Base-by-base conservation (phyloP, 2,888 invertebrate species). In the Nasonovia ribisnigri region DNA sequence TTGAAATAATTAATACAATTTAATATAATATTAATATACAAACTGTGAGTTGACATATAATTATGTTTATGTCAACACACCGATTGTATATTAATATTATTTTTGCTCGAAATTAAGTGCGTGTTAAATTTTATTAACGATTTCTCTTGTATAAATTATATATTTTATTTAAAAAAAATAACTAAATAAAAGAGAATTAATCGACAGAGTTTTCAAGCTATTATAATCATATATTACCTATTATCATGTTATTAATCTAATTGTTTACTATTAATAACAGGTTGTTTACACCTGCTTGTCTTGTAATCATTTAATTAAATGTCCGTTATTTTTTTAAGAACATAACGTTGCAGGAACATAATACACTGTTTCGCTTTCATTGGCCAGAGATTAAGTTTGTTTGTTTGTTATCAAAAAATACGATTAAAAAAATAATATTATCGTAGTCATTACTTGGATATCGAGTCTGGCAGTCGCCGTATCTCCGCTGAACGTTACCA, bases 401-500 rank as follows among this genome's bases (percentile, higher is more conserved):
- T 77, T 20, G 20, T 36, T 6, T 77, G n/a, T 2, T 77, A 77
- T 36, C 36, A 16, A 77, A 77, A 77, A 77, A 77, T 77, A 5
- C 20, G 36, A 36, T 36, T 20, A 77, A n/a, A 36, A 77, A 0
- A 77, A 77, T 11, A 84, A 86, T 86, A 86, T 4, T 51, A 20
- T 86, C 5, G 13, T 51, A 8, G 8, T 36, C 20, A 1, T 86
- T 92, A 96, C 95, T 95, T 97, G 97, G 93, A 98, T 97, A 95
- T 98, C 98, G 91, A 98, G 96, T 94, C 97, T 97, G 13, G 98
- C 98, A 96, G 97, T 97, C 0, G 98, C 98, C 1, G 98, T 98
- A 95, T 98, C 98, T n/a, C 98, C 98, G 95, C 97, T 97, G 96
- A 98, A 98, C 91, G 98, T 98, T 94, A 98, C 97, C 24, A 97